Base-by-base conservation (phyloP, 2,888 invertebrate genomes). In the Heterodera filipjevi region DNA sequence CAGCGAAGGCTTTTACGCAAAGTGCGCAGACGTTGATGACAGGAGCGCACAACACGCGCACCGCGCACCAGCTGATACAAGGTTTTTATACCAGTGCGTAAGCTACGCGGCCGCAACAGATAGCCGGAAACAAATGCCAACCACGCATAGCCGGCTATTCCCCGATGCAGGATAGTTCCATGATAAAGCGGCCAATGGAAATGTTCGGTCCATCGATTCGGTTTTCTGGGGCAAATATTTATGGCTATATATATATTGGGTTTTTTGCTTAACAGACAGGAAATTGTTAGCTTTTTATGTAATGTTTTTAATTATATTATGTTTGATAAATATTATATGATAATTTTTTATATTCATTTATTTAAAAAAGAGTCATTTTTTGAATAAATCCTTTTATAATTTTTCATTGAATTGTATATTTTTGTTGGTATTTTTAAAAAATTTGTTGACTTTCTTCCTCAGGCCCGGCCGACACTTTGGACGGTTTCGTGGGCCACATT, bases 1-100 rank as follows among this genome's bases (percentile, higher is more conserved):
- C 75, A 22, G 85, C 86, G 19, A 82, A 79, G 53, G 83, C 83
- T 22, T 88, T 86, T 80, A 77, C 84, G 32, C 83, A 86, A 30
- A 59, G 87, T 68, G 77, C 80, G 2, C 81, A 82, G 0, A 81
- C 80, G n/a, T 46, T 87, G 74, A 76, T 75, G 49, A n/a, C 83
- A 78, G 46, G 87, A 87, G 2, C 78, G 80, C 66, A 81, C 32
- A 77, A 78, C 66, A 81, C 86, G 10, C 75, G 82, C 12, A 76
- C 81, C 27, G 86, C 86, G 27, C 53, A 49, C 27, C 30, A 75
- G 12, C 30, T 44, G 44, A 44, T 64, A n/a, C 33, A 30, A 30
- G n/a, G 64, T n/a, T n/a, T n/a, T n/a, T n/a, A 64, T 44, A 64
- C 75, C 12, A 44, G 12, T 1, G 64, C 33, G 39, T n/a, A 46